A percentile compares a stretch with the other conserved stretches of the same genome.
phyloP scores from a whole-genome alignment of 2,888 invertebrate species.

The Ommatoiulus sabulosus region DNA sequence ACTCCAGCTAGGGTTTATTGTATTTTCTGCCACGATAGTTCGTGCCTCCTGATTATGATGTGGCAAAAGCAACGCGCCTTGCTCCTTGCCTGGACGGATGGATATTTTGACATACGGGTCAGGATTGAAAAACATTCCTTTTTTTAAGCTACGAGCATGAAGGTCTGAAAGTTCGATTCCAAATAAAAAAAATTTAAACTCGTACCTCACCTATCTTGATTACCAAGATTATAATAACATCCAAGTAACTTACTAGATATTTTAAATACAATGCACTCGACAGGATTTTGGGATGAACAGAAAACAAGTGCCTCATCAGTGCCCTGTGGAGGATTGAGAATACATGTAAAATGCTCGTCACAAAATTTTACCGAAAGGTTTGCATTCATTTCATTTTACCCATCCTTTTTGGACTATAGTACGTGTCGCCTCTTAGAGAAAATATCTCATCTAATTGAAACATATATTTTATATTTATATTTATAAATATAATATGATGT shows the following conservation, averaged over 20 bases:
- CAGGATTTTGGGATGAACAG: slow-evolving; percentile 61
- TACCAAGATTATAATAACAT: neutral
- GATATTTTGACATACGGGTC: slow-evolving; percentile 70
- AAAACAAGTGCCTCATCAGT: slow-evolving; percentile 60
- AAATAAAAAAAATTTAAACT: slow-evolving; percentile 34
- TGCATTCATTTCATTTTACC: neutral
- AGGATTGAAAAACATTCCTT: slow-evolving; percentile 70
- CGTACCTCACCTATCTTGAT: neutral
- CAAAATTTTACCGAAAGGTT: too few species aligned
- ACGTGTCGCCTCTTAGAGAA: too few species aligned
- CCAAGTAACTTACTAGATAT: slow-evolving; percentile 61
- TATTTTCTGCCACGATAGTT: slow-evolving; percentile 67
- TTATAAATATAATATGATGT: too few species aligned
- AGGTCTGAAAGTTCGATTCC: slow-evolving; percentile 64
- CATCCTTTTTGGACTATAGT: too few species aligned
- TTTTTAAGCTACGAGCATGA: slow-evolving; percentile 68
- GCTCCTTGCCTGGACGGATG: slow-evolving; percentile 65
- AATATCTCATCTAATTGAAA: too few species aligned
- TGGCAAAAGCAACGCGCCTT: slow-evolving; percentile 62
- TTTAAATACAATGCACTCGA: slow-evolving; percentile 63
- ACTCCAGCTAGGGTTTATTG: slow-evolving; percentile 68
- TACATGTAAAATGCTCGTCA: neutral
- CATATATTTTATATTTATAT: too few species aligned
- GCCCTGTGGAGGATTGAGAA: neutral
- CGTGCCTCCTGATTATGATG: slow-evolving; percentile 68